Base-by-base conservation (phyloP, 1,140 invertebrate genomes). In the Bombus soroeensis region DNA sequence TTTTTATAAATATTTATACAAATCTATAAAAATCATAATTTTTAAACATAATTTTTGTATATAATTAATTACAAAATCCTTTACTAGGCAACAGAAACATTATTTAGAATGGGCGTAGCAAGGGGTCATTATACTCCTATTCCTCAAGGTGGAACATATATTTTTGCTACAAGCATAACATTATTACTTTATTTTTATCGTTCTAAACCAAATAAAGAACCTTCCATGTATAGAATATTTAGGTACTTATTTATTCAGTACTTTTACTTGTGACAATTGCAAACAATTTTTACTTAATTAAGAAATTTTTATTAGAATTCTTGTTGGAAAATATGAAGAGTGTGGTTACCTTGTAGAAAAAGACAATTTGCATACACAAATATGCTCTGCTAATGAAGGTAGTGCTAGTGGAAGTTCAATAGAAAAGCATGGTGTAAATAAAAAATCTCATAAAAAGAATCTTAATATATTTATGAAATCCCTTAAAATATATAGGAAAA, bases 41-140 rank as follows among this genome's bases (percentile, higher is more conserved):
- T 78, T 47, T 47, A 34, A 9, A 68, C 15, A 18, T 34, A 18
- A 18, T 37, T 66, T 18, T 22, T 68, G 37, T 68, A 68, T 15
- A 34, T 66, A 68, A 68, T 25, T n/a, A 62, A 76, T 37, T 86
- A 57, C 5, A 47, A 37, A 15, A 64, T 75, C 43, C 25, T 53
- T 87, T 82, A 64, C 83, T 10, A 97, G 95, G 97, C 97, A 41
- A 97, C 97, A 32, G 98, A 98, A 95, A 97, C 97, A 12, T 91
- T 97, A 37, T 98, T 97, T 94, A 96, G 96, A 87, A 98, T 98
- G 97, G 95, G 96, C 5, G 95, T 97, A 53, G 95, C 96, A 9
- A 94, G 97, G 88, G 96, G 97, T 83, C 96, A 96, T 83, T 94
- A 97, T 39, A 95, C 93, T 18, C 96, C 96, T 18, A 93, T 98